Evolutionary conservation across 2,888 invertebrate species (phyloP).

Genomic region (Cyclophora punctaria): DNA sequence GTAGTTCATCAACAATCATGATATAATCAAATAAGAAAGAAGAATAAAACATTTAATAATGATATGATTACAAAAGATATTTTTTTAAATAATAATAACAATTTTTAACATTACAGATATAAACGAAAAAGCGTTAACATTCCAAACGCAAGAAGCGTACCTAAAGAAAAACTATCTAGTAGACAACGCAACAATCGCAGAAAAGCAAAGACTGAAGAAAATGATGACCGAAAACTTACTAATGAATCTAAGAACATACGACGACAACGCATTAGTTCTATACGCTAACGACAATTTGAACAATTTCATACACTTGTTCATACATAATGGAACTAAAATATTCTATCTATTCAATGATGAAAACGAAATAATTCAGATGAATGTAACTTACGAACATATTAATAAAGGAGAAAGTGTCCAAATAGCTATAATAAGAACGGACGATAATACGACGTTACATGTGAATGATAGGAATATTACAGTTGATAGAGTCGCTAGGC

Average conservation of each 20-base stretch:
- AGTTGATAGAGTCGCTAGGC: constrained; percentile 78
- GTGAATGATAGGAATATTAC: constrained; percentile 86
- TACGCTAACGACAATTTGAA: constrained; percentile 95
- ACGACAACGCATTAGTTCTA: constrained; percentile 85
- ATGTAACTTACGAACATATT: constrained; percentile 82
- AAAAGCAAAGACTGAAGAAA: constrained; percentile 78
- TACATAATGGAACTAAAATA: constrained; percentile 85
- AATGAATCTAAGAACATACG: constrained; percentile 93
- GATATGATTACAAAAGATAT: background rate
- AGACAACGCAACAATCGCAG: constrained; percentile 77
- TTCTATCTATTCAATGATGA: constrained; percentile 90
- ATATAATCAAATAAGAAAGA: no score
- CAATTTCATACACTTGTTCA: constrained; percentile 93
- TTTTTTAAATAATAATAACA: background rate
- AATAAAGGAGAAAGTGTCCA: constrained; percentile 90
- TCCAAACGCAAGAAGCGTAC: constrained; percentile 86
- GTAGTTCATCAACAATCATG: no score
- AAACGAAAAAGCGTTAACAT: constrained; percentile 91
- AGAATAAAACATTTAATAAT: background rate
- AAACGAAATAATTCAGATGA: constrained; percentile 85
- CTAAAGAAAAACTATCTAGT: constrained; percentile 86
- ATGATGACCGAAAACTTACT: constrained; percentile 87
- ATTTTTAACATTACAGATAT: constrained; percentile 78
- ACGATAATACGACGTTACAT: constrained; percentile 83
- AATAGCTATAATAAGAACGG: constrained; percentile 86